phyloP scores from a whole-genome alignment of 2,113 vertebrate genomes.

The Ploceus nigricollis region DNA sequence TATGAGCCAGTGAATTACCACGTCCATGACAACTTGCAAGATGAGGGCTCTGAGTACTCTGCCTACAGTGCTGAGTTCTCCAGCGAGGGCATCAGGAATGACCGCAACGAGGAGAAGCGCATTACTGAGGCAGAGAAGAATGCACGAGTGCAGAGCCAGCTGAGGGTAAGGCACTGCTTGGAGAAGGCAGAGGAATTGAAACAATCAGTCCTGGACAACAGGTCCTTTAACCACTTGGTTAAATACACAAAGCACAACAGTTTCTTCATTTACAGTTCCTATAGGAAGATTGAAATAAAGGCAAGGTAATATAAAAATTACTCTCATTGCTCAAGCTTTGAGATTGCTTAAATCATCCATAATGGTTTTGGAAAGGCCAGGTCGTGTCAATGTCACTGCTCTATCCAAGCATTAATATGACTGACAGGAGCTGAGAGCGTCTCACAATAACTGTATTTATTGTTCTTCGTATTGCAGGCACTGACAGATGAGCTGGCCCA shows the following conservation, averaged over 20 bases:
- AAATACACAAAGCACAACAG: neutral
- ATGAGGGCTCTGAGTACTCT: conserved; percentile 81
- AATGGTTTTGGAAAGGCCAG: neutral
- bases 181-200: neutral
- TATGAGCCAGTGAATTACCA: conserved; percentile 78
- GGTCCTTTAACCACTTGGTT: neutral
- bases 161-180: conserved; percentile 77
- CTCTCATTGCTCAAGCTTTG: neutral
- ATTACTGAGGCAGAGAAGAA: conserved; percentile 93
- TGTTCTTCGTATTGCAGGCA: conserved; percentile 54
- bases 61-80: conserved; percentile 89
- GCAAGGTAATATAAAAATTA: neutral
- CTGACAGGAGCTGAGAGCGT: neutral
- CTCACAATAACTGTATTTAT: neutral
- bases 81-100: conserved; percentile 80
- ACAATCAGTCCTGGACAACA: neutral
- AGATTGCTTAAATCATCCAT: neutral
- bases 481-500: conserved; percentile 90
- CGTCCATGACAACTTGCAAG: conserved; percentile 79
- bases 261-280: neutral
- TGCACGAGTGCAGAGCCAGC: conserved; percentile 88
- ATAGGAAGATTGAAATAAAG: neutral
- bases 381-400: accelerated
- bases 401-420: neutral
- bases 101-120: conserved; percentile 88